Percentiles rank a stretch among this genome's conserved stretches.
Conservation (phyloP, 2,797 vertebrate genomes). For the Anabas testudineus region DNA sequence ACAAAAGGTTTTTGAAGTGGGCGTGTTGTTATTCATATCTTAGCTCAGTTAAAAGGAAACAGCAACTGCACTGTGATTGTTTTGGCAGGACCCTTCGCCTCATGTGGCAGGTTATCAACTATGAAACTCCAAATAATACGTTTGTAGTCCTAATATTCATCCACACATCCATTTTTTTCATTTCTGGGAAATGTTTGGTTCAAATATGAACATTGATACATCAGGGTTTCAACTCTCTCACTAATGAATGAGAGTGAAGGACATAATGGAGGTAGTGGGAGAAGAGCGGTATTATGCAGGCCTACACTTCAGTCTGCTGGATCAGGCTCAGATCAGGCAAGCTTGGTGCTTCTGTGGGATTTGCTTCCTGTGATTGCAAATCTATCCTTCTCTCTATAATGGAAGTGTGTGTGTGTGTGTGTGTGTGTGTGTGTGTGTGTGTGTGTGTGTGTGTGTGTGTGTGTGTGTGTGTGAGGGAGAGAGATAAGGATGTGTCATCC, state of each 20-base stretch:
- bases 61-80: background rate
- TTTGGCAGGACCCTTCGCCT: background rate
- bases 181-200: background rate
- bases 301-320: conserved; percentile 43
- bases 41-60: conserved; percentile 10
- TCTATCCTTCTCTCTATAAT: conserved; percentile 59
- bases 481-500: conserved; percentile 47
- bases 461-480: conserved; percentile 1
- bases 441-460: too few relatives aligned
- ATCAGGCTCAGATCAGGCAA: conserved; percentile 63
- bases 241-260: background rate
- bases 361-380: conserved; percentile 79
- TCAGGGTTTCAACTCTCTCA: background rate
- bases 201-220: background rate
- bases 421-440: conserved; percentile 17
- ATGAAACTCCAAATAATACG: background rate
- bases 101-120: background rate
- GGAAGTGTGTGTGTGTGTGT: conserved; percentile 35
- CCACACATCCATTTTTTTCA: background rate
- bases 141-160: background rate
- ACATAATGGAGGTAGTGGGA: conserved; percentile 1
- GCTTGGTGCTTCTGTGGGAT: conserved; percentile 59
- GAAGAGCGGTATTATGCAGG: conserved; percentile 3
- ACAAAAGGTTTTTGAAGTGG: background rate
- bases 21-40: conserved; percentile 9